Evolutionary conservation across 1,140 invertebrate genomes (phyloP).

Genomic region (Zaprionus africanus): DNA sequence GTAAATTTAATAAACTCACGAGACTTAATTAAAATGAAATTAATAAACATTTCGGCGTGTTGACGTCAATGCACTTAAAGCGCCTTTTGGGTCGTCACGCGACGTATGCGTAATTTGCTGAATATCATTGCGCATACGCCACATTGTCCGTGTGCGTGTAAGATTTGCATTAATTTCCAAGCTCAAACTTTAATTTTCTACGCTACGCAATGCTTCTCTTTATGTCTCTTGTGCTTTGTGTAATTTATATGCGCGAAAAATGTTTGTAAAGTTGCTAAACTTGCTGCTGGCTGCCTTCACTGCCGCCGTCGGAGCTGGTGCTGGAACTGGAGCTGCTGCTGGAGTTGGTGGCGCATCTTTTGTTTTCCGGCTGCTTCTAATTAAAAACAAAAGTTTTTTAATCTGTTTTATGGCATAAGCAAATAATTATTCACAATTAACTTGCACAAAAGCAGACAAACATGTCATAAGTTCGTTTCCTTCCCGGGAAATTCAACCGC

Average conservation of each 20-base stretch:
- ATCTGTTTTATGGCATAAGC: conserved; percentile 78
- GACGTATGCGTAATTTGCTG: conserved; percentile 58
- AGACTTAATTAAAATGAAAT: conserved; percentile 75
- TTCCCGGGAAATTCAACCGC: conserved; percentile 13
- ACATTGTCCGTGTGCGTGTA: conserved; percentile 52
- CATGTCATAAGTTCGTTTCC: conserved; percentile 30
- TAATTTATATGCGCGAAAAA: conserved; percentile 74
- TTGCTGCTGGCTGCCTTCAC: conserved; percentile 48
- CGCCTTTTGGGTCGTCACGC: not conserved
- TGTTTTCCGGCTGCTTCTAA: conserved; percentile 73
- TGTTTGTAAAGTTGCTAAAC: conserved; percentile 66
- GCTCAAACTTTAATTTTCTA: conserved; percentile 63
- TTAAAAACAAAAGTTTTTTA: conserved; percentile 83
- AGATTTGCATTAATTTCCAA: conserved; percentile 73
- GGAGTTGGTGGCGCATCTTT: conserved; percentile 47
- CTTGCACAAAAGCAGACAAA: conserved; percentile 49
- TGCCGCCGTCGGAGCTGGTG: conserved; percentile 24
- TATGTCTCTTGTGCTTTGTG: conserved; percentile 46
- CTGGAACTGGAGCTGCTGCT: not conserved
- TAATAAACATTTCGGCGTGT: conserved; percentile 55
- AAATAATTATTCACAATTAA: conserved; percentile 76
- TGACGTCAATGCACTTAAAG: conserved; percentile 10
- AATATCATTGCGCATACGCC: conserved; percentile 66
- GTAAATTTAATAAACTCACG: conserved; percentile 65
- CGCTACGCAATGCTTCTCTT: conserved; percentile 45